These are phyloP conservation scores for Micronisus gabar DNA, from an alignment of 2,113 vertebrate genomes.

Conservation along the genomic window DNA sequence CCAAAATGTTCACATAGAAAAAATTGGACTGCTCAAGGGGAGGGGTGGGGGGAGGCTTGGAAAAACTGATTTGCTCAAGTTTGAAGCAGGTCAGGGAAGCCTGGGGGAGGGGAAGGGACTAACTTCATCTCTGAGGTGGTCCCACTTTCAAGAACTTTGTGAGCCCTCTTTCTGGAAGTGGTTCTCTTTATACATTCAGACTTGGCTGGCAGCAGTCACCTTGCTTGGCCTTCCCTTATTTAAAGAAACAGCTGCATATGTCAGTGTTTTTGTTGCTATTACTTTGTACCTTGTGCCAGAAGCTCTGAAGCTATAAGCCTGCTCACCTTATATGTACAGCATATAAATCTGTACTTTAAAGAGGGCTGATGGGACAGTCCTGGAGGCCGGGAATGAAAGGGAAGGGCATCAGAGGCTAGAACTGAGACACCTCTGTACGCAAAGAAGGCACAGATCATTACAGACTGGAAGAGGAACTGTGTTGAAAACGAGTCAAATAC, in stretches of 20 bases:
- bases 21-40: slow-evolving; percentile 51
- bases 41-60: slow-evolving; percentile 4
- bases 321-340: slow-evolving; percentile 22
- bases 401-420: neutral
- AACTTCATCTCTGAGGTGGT: slow-evolving; percentile 75
- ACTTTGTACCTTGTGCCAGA: slow-evolving; percentile 52
- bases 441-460: neutral
- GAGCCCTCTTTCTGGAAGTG: slow-evolving; percentile 74
- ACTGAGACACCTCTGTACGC: neutral
- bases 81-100: slow-evolving; percentile 65
- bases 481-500: neutral
- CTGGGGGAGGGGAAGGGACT: slow-evolving; percentile 44
- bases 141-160: slow-evolving; percentile 68
- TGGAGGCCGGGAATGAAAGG: neutral
- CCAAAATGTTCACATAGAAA: slow-evolving; percentile 62
- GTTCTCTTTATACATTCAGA: slow-evolving; percentile 71
- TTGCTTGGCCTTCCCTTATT: slow-evolving; percentile 62
- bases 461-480: neutral
- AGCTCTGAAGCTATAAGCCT: slow-evolving; percentile 50
- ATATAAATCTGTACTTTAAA: neutral
- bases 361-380: neutral
- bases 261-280: slow-evolving; percentile 59
- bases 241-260: slow-evolving; percentile 68
- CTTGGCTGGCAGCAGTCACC: slow-evolving; percentile 64
- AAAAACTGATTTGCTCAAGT: slow-evolving; percentile 62